Conservation (phyloP, 1,140 invertebrate species). For the Scaptomyza graminum region DNA sequence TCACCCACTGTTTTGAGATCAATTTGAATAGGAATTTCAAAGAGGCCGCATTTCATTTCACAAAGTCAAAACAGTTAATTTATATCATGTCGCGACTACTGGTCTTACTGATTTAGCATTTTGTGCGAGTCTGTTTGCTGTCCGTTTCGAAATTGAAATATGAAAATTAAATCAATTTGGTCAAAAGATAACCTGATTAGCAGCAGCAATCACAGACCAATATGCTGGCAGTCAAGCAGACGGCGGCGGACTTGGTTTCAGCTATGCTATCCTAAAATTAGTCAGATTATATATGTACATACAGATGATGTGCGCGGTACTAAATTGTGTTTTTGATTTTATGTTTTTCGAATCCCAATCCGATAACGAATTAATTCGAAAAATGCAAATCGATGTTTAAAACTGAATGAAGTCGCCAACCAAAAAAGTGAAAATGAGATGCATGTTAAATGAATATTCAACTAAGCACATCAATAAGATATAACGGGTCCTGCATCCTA, state of each 20-base stretch:
- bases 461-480: conserved; percentile 21
- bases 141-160: conserved; percentile 78
- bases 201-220: conserved; percentile 48
- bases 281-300: conserved; percentile 76
- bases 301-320: conserved; percentile 61
- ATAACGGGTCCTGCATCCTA: conserved; percentile 4
- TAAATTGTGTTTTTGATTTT: conserved; percentile 64
- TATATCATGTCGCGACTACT: conserved; percentile 84
- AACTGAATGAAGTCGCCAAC: conserved; percentile 58
- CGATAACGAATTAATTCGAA: conserved; percentile 54
- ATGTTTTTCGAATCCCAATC: conserved; percentile 36
- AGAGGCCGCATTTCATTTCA: conserved; percentile 81
- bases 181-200: conserved; percentile 70
- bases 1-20: conserved; percentile 58
- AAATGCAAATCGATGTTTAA: conserved; percentile 45
- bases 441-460: not conserved
- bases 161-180: conserved; percentile 82
- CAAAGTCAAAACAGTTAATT: conserved; percentile 84
- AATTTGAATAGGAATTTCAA: conserved; percentile 76
- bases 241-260: conserved; percentile 50
- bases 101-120: conserved; percentile 84
- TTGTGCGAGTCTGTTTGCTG: conserved; percentile 39
- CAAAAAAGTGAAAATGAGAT: conserved; percentile 14
- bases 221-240: conserved; percentile 22
- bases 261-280: conserved; percentile 55